Evolutionary conservation across 2,888 invertebrate species (phyloP).

Genomic region (Tipula vernalis): DNA sequence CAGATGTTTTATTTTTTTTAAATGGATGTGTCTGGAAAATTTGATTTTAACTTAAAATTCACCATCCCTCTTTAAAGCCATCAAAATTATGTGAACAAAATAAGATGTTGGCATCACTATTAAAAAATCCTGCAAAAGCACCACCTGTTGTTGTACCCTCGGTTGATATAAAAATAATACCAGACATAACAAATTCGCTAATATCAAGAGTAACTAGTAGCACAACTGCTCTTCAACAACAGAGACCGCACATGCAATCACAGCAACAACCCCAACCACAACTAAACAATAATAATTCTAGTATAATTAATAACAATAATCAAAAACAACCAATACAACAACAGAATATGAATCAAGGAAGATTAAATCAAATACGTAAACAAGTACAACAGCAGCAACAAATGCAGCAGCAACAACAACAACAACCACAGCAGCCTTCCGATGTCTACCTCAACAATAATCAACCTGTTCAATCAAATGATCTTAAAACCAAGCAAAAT

Average conservation of each 20-base stretch:
- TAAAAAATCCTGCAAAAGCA: conserved; percentile 61
- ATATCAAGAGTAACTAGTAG: conserved; percentile 24
- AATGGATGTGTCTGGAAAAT: conserved; percentile 21
- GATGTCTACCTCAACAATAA: conserved; percentile 19
- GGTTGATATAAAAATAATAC: conserved; percentile 32
- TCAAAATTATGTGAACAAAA: conserved; percentile 71
- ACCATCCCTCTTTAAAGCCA: conserved; percentile 21
- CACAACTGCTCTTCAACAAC: conserved; percentile 18
- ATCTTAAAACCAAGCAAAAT: not conserved
- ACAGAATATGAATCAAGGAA: conserved; percentile 18
- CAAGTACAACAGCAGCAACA: conserved; percentile 18
- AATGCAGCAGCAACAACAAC: conserved; percentile 19
- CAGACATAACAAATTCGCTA: conserved; percentile 31
- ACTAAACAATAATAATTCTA: conserved; percentile 13
- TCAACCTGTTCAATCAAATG: not conserved
- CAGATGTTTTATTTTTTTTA: not conserved
- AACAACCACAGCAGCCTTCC: conserved; percentile 31
- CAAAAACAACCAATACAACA: conserved; percentile 15
- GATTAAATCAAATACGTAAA: conserved; percentile 15
- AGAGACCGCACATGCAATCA: conserved; percentile 20
- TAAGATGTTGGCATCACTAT: conserved; percentile 69
- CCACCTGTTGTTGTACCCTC: conserved; percentile 34
- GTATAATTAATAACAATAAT: conserved; percentile 14
- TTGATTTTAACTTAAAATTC: conserved; percentile 23
- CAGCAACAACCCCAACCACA: conserved; percentile 35